A percentile compares a stretch with the other conserved stretches of the same genome.
Evolutionary conservation across 2,797 vertebrate genomes (phyloP).

Genomic region (Lagorchestes hirsutus): DNA sequence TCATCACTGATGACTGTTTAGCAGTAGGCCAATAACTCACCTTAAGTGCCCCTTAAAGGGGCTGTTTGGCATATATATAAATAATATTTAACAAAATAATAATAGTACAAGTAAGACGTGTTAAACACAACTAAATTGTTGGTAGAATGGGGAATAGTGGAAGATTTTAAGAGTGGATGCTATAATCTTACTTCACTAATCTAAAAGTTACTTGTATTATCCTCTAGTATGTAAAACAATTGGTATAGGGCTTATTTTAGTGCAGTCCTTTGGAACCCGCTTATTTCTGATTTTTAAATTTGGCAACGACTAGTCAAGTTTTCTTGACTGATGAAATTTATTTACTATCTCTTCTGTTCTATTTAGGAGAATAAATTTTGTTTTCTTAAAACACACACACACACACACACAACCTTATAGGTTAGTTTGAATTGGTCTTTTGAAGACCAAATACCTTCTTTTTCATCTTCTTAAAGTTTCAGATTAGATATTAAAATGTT

Average conservation of each 20-base stretch:
- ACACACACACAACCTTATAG: conserved; percentile 12
- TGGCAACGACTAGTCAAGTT: conserved; percentile 37
- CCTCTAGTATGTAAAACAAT: neutral
- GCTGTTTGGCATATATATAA: neutral
- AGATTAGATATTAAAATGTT: conserved; percentile 38
- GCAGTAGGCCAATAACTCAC: neutral
- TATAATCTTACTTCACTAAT: conserved; percentile 2
- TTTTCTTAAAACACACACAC: conserved; percentile 16
- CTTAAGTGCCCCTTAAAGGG: neutral
- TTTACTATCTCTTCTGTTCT: conserved; percentile 12
- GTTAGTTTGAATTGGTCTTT: conserved; percentile 44
- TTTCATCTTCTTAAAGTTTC: conserved; percentile 33
- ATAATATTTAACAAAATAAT: neutral
- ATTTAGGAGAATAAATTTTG: conserved; percentile 34
- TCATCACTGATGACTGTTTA: conserved; percentile 9
- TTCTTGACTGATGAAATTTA: conserved; percentile 2
- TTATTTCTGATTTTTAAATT: conserved; percentile 47
- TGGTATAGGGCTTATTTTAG: neutral
- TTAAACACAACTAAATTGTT: conserved; percentile 14
- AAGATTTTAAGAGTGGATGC: conserved; percentile 15
- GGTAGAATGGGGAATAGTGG: neutral
- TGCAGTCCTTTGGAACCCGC: conserved; percentile 17
- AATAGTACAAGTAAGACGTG: conserved; percentile 40
- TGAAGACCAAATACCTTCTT: neutral
- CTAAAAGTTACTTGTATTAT: conserved; percentile 4